Evolutionary conservation across 2,797 vertebrate species (phyloP).

Genomic region (Iguana delicatissima): DNA sequence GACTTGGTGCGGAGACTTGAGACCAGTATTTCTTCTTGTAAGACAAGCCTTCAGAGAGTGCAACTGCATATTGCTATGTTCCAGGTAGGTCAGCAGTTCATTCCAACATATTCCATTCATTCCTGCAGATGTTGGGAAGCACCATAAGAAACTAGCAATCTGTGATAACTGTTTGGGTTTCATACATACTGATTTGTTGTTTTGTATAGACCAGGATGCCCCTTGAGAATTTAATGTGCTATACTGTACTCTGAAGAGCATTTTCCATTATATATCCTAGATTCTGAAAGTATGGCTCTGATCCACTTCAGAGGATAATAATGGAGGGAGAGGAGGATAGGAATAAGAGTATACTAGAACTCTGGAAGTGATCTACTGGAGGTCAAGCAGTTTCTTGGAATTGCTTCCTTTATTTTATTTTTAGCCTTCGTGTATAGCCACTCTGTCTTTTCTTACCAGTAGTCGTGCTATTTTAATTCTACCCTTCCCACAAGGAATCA

Average conservation of each 20-base stretch:
- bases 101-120: accelerated
- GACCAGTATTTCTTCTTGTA: conserved; percentile 90
- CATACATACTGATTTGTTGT: neutral
- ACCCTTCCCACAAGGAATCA: neutral
- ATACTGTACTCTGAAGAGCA: neutral
- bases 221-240: neutral
- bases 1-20: conserved; percentile 94
- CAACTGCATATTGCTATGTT: conserved; percentile 97
- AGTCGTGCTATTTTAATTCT: neutral
- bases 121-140: neutral
- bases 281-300: neutral
- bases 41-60: conserved; percentile 93
- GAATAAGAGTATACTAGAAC: neutral
- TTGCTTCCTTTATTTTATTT: no score
- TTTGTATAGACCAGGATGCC: neutral
- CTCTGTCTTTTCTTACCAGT: neutral
- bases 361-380: neutral
- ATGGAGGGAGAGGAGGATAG: neutral
- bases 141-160: neutral
- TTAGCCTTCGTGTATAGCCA: neutral
- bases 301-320: neutral
- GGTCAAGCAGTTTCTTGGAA: neutral
- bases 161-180: neutral
- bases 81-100: conserved; percentile 81
- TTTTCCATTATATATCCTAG: neutral